Evolutionary conservation across 53 echinoderm and acorn worm species (phyloP), one percentile per base, ranked within the genome.

Genomic region (Holothuria scabra): DNA sequence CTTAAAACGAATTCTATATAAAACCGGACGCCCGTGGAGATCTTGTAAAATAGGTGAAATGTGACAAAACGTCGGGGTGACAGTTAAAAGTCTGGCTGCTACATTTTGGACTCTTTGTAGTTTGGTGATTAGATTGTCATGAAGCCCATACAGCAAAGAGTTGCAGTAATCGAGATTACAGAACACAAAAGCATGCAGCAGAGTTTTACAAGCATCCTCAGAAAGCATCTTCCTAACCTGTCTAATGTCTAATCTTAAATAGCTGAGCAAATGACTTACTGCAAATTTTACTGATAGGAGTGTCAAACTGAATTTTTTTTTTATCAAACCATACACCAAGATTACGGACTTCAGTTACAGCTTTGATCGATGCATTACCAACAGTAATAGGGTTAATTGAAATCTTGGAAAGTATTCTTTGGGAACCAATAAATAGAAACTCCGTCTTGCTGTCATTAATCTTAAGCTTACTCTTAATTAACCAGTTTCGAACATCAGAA

Each of bases 381-480:
- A 66, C 66, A 12, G 13, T 7, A 12, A 66, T 66, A n/a, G 31
- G 4, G 29, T 66, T 11, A 23, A 28, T 29, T 30, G 25, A 66
- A 66, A 66, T 28, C 66, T 66, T 66, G 66, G 66, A 66, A 5
- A 2, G 10, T 10, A 41, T 41, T 41, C 41, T 41, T 41, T 41
- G 41, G 41, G 41, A 41, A 2, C 41, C 41, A 41, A 41, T 41
- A 8, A 41, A 8, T 41, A 41, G 10, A 10, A 41, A 41, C 41
- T 41, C 41, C 10, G 41, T 41, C 41, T 41, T 41, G 10, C 41
- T 10, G 10, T 6, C 41, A 41, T 41, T 41, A 3, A 66, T 66
- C 66, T 66, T 66, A 66, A 66, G 29, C 29, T 66, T 66, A 66
- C 66, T 66, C 66, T 28, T 66, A 41, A 41, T 41, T 41, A 41